Percentiles rank a stretch among this genome's conserved stretches.
phyloP scores from a whole-genome alignment of 2,888 invertebrate genomes.

The Eupithecia abbreviata region DNA sequence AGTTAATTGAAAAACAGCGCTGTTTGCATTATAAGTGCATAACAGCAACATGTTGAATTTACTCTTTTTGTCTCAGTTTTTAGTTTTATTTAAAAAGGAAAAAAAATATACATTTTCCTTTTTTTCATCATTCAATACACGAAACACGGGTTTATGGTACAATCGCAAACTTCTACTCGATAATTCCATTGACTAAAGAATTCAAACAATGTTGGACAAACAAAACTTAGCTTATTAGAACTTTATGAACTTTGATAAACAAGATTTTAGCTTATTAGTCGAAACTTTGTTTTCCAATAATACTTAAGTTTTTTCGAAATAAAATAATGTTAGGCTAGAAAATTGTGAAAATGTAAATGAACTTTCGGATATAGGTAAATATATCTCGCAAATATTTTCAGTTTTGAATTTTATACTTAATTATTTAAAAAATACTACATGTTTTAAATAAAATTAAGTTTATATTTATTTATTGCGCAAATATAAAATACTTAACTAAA shows the following conservation, averaged over 20 bases:
- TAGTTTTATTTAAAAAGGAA: too few species aligned
- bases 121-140: not conserved
- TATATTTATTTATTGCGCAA: not conserved
- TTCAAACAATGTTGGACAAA: constrained; percentile 16
- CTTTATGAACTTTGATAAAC: constrained; percentile 10
- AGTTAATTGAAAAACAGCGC: too few species aligned
- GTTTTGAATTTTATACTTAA: not conserved
- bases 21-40: too few species aligned
- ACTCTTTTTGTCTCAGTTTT: too few species aligned
- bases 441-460: not conserved
- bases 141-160: not conserved
- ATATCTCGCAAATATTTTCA: not conserved
- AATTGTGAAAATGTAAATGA: constrained; percentile 31
- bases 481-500: not conserved
- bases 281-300: not conserved
- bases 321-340: constrained; percentile 21
- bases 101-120: too few species aligned
- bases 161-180: not conserved
- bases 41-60: too few species aligned
- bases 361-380: not conserved
- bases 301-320: not conserved
- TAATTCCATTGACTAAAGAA: constrained; percentile 2
- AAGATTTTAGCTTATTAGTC: constrained; percentile 16
- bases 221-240: constrained; percentile 19
- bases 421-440: not conserved